A percentile compares a stretch with the other conserved stretches of the same genome.
phyloP scores from a whole-genome alignment of 2,888 invertebrate species.

The Brenthis hecate region DNA sequence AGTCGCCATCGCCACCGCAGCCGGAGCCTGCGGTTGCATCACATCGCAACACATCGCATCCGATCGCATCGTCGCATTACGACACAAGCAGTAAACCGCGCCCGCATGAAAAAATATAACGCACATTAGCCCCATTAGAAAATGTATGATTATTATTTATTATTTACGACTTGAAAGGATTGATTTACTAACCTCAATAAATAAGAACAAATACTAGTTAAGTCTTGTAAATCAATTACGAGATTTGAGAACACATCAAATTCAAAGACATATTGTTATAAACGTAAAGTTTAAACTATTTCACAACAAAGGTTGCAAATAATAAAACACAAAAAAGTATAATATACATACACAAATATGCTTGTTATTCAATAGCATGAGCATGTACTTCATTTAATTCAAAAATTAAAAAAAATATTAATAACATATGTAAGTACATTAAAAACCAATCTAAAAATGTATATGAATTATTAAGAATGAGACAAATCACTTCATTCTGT shows the following conservation, averaged over 20 bases:
- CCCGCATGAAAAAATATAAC: slow-evolving; percentile 62
- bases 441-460: too few relatives aligned
- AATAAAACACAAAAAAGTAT: too few relatives aligned
- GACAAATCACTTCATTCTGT: neutral
- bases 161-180: slow-evolving; percentile 11
- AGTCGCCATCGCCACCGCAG: slow-evolving; percentile 97
- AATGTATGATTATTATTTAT: slow-evolving; percentile 4
- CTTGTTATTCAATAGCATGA: too few relatives aligned
- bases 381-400: too few relatives aligned
- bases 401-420: too few relatives aligned
- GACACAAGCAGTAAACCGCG: slow-evolving; percentile 42
- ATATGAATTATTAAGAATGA: neutral
- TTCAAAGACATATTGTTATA: too few relatives aligned
- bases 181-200: slow-evolving; percentile 8
- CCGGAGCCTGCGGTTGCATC: slow-evolving; percentile 84
- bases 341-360: too few relatives aligned
- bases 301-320: too few relatives aligned
- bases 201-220: neutral
- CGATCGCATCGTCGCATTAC: slow-evolving; percentile 36
- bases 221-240: too few relatives aligned
- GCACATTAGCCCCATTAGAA: slow-evolving; percentile 29
- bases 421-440: too few relatives aligned
- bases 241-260: too few relatives aligned
- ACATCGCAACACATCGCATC: slow-evolving; percentile 36
- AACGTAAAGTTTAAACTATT: too few relatives aligned